These are phyloP conservation scores for Ylistrum balloti DNA, from an alignment of 1,140 invertebrate species.

Conservation along the genomic window DNA sequence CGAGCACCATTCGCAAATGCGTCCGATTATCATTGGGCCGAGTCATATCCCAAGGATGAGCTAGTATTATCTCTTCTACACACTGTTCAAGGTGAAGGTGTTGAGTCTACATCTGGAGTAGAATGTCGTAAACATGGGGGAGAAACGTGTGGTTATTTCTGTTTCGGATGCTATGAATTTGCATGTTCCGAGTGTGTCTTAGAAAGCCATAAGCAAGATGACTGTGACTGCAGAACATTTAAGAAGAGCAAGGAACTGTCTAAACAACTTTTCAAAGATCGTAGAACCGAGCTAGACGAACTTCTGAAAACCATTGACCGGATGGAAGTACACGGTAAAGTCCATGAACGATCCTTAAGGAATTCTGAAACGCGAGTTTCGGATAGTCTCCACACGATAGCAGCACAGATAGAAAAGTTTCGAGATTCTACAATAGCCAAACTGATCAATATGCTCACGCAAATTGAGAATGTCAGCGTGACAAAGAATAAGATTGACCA, in stretches of 20 bases:
- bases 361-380: neutral
- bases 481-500: neutral
- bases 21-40: neutral
- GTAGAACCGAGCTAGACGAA: neutral
- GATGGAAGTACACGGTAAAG: slow-evolving; percentile 19
- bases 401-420: slow-evolving; percentile 3
- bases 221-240: neutral
- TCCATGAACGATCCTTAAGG: neutral
- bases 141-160: neutral
- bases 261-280: slow-evolving; percentile 23
- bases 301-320: neutral
- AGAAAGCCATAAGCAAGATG: neutral
- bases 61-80: neutral
- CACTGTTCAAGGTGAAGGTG: neutral
- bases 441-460: neutral
- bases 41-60: neutral
- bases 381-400: neutral
- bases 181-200: neutral
- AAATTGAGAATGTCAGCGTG: neutral
- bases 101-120: neutral
- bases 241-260: slow-evolving; percentile 24
- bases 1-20: neutral
- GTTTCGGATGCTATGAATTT: slow-evolving; percentile 20
- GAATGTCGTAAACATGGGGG: neutral
- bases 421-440: slow-evolving; percentile 18